Evolutionary conservation across 1,140 invertebrate species (phyloP).

Genomic region (Aphelinus atriplicis): DNA sequence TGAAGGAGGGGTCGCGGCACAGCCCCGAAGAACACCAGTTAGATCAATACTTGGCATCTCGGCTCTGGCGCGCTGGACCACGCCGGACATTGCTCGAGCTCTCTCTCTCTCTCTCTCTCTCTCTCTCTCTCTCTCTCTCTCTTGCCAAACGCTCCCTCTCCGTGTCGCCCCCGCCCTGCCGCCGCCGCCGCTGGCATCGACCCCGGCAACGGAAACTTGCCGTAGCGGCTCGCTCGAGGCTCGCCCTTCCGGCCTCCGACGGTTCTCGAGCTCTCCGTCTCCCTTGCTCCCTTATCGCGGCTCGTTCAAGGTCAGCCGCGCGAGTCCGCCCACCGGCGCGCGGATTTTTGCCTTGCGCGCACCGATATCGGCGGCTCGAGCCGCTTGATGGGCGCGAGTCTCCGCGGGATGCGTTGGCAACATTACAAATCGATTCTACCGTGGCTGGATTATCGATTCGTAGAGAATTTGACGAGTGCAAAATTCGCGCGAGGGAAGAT

Average conservation of each 20-base stretch:
- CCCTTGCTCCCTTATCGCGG: slow-evolving; percentile 27
- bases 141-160: neutral
- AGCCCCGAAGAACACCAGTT: slow-evolving; percentile 55
- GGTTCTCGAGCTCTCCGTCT: neutral
- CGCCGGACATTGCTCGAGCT: slow-evolving; percentile 49
- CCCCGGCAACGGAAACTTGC: slow-evolving; percentile 36
- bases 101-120: slow-evolving; percentile 39
- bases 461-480: no score
- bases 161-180: no score
- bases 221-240: neutral
- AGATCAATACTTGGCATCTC: slow-evolving; percentile 68
- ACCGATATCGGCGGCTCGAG: neutral
- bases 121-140: slow-evolving; percentile 38
- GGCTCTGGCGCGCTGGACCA: slow-evolving; percentile 59
- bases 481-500: no score
- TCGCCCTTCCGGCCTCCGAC: slow-evolving; percentile 7
- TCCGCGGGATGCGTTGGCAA: neutral
- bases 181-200: slow-evolving; percentile 19
- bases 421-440: no score
- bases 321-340: slow-evolving; percentile 30
- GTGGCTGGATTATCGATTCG: no score
- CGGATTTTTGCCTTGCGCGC: slow-evolving; percentile 14
- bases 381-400: neutral
- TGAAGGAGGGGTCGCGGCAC: no score
- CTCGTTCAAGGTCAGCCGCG: slow-evolving; percentile 35